Conservation (phyloP, 2,888 invertebrate genomes). For the Matsumyia berberina region DNA sequence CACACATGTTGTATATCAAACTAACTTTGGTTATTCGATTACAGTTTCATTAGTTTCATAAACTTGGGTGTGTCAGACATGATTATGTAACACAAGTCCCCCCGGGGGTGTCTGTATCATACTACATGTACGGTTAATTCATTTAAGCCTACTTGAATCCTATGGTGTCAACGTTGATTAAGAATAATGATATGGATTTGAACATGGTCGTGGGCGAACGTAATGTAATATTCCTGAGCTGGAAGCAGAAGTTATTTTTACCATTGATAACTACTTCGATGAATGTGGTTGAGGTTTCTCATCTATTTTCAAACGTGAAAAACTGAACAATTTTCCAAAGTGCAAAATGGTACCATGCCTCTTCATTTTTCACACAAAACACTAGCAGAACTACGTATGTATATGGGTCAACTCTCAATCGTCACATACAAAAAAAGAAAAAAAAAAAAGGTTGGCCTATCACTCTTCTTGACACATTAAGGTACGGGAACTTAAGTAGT, state of each 20-base stretch:
- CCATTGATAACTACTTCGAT: neutral
- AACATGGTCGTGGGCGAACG: neutral
- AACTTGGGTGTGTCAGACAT: conserved; percentile 33
- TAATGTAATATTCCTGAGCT: neutral
- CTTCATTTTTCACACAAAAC: neutral
- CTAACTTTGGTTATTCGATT: conserved; percentile 41
- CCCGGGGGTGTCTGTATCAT: conserved; percentile 19
- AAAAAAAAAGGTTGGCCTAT: conserved; percentile 31
- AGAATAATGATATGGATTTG: conserved; percentile 25
- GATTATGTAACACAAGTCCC: conserved; percentile 34
- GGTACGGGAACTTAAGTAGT: conserved; percentile 26
- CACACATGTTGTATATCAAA: conserved; percentile 1
- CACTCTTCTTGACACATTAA: conserved; percentile 22
- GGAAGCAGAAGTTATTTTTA: neutral
- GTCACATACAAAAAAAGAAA: conserved; percentile 7
- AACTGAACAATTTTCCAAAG: neutral
- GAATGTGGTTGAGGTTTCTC: neutral
- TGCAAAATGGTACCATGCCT: neutral
- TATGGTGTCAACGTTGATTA: conserved; percentile 46
- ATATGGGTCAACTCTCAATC: conserved; percentile 5
- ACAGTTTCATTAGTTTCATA: conserved; percentile 38
- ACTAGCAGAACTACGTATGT: no score
- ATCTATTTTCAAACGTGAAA: neutral
- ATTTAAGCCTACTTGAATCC: conserved; percentile 36
- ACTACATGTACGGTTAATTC: conserved; percentile 39